Base-by-base conservation (phyloP, 1,140 invertebrate genomes). In the Macrobrachium rosenbergii region DNA sequence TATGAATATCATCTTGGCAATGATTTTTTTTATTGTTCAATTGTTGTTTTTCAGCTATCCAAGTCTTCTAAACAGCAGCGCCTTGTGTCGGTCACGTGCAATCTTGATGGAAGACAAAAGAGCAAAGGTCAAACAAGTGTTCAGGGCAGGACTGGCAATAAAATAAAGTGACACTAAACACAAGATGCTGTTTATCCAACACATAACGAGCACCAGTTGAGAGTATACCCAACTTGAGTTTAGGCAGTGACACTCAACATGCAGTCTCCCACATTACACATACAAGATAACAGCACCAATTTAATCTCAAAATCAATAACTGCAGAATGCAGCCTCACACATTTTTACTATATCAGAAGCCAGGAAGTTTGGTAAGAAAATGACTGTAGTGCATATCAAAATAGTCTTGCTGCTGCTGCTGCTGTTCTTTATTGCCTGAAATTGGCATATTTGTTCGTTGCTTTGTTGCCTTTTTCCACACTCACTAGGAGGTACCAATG, bases 91-190 rank as follows among this genome's bases (percentile, higher is more conserved):
- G 81, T 73, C 64, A 82, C n/a, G 64, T 82, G 72, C 72, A 83
- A 45, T 76, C 82, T 83, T 83, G 82, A 83, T 83, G 82, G 82
- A 83, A 83, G 82, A 83, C 82, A 72, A 60, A 83, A 83, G 82
- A 75, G 82, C 79, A 81, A 81, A 81, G 79, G 79, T 81, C 79
- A 81, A 81, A 81, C 79, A 59, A 81, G 79, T 81, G 79, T 81
- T 81, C 79, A 81, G 79, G 79, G 79, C 79, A 81, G 79, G 79
- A 67, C 79, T 81, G 79, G 79, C 79, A 81, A 81, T 81, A 63
- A 81, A 81, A 80, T 52, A 81, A 81, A 81, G 79, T 81, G 79
- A 81, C 79, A 81, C 82, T 83, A 83, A 83, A 83, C 82, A 75
- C 82, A 83, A 83, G 69, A 83, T 83, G 72, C 82, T 83, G 82